Conservation (phyloP, 2,888 invertebrate genomes). For the Sarcophaga rosellei region DNA sequence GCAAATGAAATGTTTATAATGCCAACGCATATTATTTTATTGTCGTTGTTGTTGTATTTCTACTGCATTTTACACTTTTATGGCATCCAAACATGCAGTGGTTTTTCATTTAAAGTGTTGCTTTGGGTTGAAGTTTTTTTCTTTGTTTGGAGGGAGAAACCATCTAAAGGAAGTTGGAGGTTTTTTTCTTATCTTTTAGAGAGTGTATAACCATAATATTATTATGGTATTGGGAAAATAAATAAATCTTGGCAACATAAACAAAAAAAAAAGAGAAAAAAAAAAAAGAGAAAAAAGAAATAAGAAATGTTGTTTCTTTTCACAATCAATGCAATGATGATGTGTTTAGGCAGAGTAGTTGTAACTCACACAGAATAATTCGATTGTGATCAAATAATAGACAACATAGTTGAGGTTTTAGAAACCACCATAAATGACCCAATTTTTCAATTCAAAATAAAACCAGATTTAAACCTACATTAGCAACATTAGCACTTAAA, state of each 20-base stretch:
- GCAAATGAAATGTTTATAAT: conserved; percentile 51
- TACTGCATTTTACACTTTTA: conserved; percentile 62
- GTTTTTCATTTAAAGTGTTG: too few species aligned
- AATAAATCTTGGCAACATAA: not conserved
- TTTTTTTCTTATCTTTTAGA: conserved; percentile 11
- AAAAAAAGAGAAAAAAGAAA: too few species aligned
- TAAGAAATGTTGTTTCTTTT: too few species aligned
- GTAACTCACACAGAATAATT: too few species aligned
- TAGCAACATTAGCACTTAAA: too few species aligned
- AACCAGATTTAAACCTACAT: not conserved
- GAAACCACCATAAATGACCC: conserved; percentile 44
- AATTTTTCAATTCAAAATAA: conserved; percentile 33
- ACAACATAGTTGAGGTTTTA: conserved; percentile 55
- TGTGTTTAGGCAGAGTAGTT: too few species aligned
- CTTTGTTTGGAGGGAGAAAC: conserved; percentile 56
- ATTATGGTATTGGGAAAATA: conserved; percentile 34
- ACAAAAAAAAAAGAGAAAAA: too few species aligned
- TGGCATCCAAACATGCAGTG: conserved; percentile 63
- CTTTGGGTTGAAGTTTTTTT: conserved; percentile 35
- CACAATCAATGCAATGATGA: too few species aligned
- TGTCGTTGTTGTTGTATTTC: not conserved
- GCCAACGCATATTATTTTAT: conserved; percentile 50
- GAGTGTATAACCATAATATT: conserved; percentile 41
- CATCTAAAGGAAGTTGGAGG: conserved; percentile 68
- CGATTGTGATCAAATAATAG: conserved; percentile 28